A percentile compares a stretch with the other conserved stretches of the same genome.
phyloP scores from a whole-genome alignment of 2,113 vertebrate species.

The Dunckerocampus dactyliophorus region DNA sequence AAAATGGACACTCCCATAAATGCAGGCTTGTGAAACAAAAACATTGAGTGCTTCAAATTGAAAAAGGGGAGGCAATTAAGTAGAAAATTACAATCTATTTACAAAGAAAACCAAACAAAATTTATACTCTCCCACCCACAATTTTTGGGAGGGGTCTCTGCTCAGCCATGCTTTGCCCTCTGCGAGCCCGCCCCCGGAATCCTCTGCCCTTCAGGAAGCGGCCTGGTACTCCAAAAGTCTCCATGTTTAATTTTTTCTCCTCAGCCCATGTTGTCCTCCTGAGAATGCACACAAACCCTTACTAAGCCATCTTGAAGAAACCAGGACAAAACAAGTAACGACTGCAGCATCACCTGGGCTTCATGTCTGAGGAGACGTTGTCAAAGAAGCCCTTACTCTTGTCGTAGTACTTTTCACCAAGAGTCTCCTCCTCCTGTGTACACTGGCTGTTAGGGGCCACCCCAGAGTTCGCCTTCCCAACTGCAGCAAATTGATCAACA shows the following conservation, averaged over 20 bases:
- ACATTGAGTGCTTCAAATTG: slow-evolving; percentile 7
- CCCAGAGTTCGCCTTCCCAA: slow-evolving; percentile 77
- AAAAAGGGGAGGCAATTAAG: slow-evolving; percentile 31
- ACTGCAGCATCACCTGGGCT: slow-evolving; percentile 76
- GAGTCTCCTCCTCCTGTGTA: slow-evolving; percentile 68
- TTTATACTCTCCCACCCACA: slow-evolving; percentile 80
- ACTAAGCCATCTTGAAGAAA: neutral
- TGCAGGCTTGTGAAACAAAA: slow-evolving; percentile 11
- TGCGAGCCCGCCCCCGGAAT: slow-evolving; percentile 82
- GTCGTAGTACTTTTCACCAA: slow-evolving; percentile 89
- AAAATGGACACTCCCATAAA: slow-evolving; percentile 19
- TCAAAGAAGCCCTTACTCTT: slow-evolving; percentile 97
- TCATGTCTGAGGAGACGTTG: slow-evolving; percentile 92
- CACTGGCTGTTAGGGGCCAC: slow-evolving; percentile 67
- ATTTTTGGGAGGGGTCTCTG: slow-evolving; percentile 79
- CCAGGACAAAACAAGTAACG: accelerated
- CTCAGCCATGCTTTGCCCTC: slow-evolving; percentile 69
- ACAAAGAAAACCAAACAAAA: slow-evolving; percentile 31
- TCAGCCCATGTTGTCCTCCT: slow-evolving; percentile 96
- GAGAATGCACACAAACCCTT: slow-evolving; percentile 30
- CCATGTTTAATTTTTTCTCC: slow-evolving; percentile 92
- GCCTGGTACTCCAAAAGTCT: slow-evolving; percentile 92
- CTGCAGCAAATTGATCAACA: slow-evolving; percentile 16
- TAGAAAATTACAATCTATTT: slow-evolving; percentile 53
- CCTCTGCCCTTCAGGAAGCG: slow-evolving; percentile 87